Percentiles rank a stretch among this genome's conserved stretches.
These are phyloP conservation scores for Pantherophis vulpinus DNA, from an alignment of 2,797 vertebrate species.

Conservation along the genomic window DNA sequence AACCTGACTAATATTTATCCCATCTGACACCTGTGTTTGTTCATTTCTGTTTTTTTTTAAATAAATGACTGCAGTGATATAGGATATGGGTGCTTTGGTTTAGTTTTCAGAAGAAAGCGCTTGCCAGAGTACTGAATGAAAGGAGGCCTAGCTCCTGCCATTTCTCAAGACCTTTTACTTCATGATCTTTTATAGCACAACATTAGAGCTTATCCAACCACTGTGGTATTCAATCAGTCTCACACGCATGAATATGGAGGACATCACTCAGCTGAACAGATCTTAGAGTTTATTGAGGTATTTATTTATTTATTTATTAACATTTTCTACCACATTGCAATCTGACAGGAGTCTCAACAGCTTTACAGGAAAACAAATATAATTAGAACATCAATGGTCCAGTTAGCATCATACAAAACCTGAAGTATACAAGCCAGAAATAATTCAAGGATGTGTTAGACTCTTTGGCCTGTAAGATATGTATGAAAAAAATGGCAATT, in stretches of 20 bases:
- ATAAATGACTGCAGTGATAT: not conserved
- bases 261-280: slow-evolving; percentile 91
- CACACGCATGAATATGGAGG: slow-evolving; percentile 92
- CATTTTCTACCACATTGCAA: not conserved
- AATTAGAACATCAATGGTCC: not conserved
- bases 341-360: not conserved
- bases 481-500: not conserved
- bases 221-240: slow-evolving; percentile 93
- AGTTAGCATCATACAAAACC: not conserved
- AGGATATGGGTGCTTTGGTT: not conserved
- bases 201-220: slow-evolving; percentile 93
- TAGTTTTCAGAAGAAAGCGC: not conserved
- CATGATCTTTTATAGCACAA: slow-evolving; percentile 82
- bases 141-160: not conserved
- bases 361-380: not conserved
- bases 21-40: not conserved
- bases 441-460: not conserved
- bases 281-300: slow-evolving; percentile 96
- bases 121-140: not conserved
- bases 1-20: not conserved
- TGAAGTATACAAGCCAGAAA: not conserved
- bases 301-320: not conserved
- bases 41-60: not conserved
- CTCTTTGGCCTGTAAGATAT: not conserved
- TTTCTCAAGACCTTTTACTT: slow-evolving; percentile 17